A percentile compares a stretch with the other conserved stretches of the same genome.
phyloP scores from a whole-genome alignment of 2,888 invertebrate species.

The Cantharis flavilabris region DNA sequence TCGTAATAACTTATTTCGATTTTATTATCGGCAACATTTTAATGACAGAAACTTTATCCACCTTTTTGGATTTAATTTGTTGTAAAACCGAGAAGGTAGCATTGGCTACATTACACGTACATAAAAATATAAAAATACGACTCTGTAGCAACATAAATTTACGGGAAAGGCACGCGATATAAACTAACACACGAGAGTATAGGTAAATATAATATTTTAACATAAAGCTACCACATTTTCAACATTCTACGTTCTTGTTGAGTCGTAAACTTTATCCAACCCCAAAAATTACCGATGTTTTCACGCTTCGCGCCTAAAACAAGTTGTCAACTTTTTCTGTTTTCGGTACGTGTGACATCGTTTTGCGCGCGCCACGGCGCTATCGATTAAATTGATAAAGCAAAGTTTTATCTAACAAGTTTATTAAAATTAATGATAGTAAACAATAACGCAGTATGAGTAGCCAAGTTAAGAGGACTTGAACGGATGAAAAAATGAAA shows the following conservation, averaged over 20 bases:
- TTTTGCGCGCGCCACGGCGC: background rate
- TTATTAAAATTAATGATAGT: conserved; percentile 37
- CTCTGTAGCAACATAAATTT: conserved; percentile 9
- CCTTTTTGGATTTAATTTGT: background rate
- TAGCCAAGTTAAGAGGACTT: conserved; percentile 28
- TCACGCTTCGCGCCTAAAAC: background rate
- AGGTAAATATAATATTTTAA: conserved; percentile 1
- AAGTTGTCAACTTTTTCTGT: background rate
- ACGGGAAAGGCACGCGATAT: conserved; percentile 11
- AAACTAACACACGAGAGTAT: background rate
- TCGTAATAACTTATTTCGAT: background rate
- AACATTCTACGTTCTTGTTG: background rate
- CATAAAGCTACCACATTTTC: conserved; percentile 8
- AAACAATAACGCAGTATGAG: conserved; percentile 37
- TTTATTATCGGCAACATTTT: background rate
- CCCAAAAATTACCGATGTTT: background rate
- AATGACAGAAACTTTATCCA: background rate
- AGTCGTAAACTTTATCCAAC: background rate
- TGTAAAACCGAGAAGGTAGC: background rate
- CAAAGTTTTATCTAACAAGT: conserved; percentile 11
- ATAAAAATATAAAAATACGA: conserved; percentile 7
- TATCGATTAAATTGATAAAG: background rate
- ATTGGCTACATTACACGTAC: background rate
- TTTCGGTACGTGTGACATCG: background rate
- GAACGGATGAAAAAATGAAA: conserved; percentile 28